Evolutionary conservation across 2,797 vertebrate genomes (phyloP).

Genomic region (Chloroceryle amazona): DNA sequence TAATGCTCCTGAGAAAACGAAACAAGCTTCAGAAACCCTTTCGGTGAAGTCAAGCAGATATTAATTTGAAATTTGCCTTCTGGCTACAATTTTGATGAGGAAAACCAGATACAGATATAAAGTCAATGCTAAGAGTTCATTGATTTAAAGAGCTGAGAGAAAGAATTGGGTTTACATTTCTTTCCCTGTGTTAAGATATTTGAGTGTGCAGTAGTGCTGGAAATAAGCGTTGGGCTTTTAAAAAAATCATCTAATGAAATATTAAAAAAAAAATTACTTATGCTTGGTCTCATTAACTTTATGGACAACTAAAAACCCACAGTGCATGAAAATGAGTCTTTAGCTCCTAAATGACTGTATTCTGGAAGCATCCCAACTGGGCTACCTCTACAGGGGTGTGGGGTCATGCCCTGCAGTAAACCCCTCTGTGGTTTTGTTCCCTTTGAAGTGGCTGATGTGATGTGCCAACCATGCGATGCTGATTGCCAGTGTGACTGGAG

Average conservation of each 20-base stretch:
- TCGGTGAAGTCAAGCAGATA: background rate
- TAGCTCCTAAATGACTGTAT: background rate
- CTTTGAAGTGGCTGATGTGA: background rate
- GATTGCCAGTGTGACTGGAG: background rate
- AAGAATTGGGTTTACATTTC: background rate
- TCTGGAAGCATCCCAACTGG: background rate
- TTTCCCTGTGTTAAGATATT: background rate
- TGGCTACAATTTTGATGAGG: background rate
- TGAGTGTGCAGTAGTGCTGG: background rate
- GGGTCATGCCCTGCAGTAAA: background rate
- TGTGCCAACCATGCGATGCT: background rate
- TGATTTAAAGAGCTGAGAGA: background rate
- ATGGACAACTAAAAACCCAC: background rate
- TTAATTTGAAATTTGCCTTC: background rate
- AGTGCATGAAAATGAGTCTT: background rate
- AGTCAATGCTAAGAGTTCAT: background rate
- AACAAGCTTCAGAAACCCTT: background rate
- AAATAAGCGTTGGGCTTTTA: background rate
- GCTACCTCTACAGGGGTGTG: background rate
- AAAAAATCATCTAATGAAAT: background rate
- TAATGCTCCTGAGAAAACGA: background rate
- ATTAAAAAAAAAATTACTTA: background rate
- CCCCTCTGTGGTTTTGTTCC: background rate
- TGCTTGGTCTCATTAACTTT: background rate
- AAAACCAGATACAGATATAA: background rate